Percentiles rank a stretch among this genome's conserved stretches.
Evolutionary conservation across 2,888 invertebrate genomes (phyloP).

Genomic region (Chorisops tibialis): DNA sequence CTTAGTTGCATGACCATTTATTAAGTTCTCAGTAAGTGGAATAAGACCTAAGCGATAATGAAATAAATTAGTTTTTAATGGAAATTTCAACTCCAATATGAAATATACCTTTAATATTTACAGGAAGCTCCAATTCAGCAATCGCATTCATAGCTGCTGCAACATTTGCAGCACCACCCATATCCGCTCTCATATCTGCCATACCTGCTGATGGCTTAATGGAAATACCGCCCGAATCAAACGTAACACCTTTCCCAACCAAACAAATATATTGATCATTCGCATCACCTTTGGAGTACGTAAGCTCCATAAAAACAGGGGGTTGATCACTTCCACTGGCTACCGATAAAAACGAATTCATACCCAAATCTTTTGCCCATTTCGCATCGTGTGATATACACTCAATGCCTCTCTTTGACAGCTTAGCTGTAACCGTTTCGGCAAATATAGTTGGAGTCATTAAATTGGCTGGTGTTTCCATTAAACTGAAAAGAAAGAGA

Average conservation of each 20-base stretch:
- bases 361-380: constrained; percentile 71
- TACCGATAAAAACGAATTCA: constrained; percentile 72
- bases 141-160: constrained; percentile 65
- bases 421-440: constrained; percentile 53
- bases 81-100: neutral
- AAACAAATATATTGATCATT: constrained; percentile 60
- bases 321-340: constrained; percentile 70
- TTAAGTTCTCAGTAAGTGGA: constrained; percentile 76
- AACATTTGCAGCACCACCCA: constrained; percentile 78
- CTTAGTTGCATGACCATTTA: constrained; percentile 67
- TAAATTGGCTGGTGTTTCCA: constrained; percentile 72
- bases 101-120: constrained; percentile 61
- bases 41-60: constrained; percentile 52
- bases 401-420: constrained; percentile 42
- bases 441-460: constrained; percentile 75
- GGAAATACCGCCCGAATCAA: constrained; percentile 71
- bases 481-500: constrained; percentile 48
- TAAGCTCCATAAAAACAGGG: constrained; percentile 70
- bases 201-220: constrained; percentile 58
- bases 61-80: neutral
- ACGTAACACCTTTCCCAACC: constrained; percentile 66
- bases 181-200: constrained; percentile 70
- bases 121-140: constrained; percentile 62
- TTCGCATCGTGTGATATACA: constrained; percentile 59
- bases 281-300: constrained; percentile 58